These are phyloP conservation scores for Brachyopa scutellaris DNA, from an alignment of 2,888 invertebrate species.

Conservation along the genomic window DNA sequence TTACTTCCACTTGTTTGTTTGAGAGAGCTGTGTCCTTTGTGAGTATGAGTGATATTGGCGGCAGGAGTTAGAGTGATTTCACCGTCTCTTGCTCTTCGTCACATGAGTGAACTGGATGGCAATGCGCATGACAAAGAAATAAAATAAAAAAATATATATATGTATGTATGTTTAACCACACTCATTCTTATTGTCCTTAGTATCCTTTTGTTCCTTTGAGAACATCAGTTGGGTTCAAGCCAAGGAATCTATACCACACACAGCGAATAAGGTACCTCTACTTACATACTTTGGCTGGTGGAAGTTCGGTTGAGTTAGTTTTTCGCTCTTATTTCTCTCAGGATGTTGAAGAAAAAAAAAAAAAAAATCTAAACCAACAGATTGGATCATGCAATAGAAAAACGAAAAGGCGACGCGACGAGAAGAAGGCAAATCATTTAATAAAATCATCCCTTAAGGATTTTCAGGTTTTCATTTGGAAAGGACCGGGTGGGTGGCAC, in stretches of 20 bases:
- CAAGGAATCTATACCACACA: conserved; percentile 26
- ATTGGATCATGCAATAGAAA: conserved; percentile 14
- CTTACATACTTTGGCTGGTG: not conserved
- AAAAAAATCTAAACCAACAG: too few species aligned
- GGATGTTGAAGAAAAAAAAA: not conserved
- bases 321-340: not conserved
- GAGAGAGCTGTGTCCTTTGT: not conserved
- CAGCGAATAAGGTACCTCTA: not conserved
- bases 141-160: not conserved
- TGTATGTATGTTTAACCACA: not conserved
- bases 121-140: conserved; percentile 34
- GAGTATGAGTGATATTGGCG: not conserved
- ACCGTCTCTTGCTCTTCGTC: not conserved
- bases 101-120: not conserved
- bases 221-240: conserved; percentile 7
- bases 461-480: conserved; percentile 1
- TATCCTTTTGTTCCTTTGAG: conserved; percentile 14
- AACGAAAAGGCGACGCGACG: conserved; percentile 12
- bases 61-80: not conserved
- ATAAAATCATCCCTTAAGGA: conserved; percentile 60
- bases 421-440: conserved; percentile 40
- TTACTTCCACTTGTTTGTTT: conserved; percentile 58
- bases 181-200: not conserved
- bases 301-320: conserved; percentile 24
- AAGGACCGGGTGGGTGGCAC: not conserved